These are phyloP conservation scores for Limnephilus marmoratus DNA, from an alignment of 2,888 invertebrate genomes.

Conservation along the genomic window DNA sequence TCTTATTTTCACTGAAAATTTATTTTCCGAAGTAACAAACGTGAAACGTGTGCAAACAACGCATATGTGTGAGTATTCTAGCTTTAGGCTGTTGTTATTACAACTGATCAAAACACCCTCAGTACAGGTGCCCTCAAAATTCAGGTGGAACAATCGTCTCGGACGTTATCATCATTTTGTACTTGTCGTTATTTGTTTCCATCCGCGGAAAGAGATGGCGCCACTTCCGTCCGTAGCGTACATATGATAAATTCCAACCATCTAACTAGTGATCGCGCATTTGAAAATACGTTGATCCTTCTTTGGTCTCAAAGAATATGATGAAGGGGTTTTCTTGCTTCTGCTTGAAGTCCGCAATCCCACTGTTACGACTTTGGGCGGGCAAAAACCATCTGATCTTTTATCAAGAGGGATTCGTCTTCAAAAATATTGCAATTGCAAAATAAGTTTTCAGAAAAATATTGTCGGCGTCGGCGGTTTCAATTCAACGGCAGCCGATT, in stretches of 20 bases:
- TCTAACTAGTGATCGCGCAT: neutral
- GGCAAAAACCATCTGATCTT: conserved; percentile 62
- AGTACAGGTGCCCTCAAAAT: neutral
- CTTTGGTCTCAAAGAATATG: conserved; percentile 65
- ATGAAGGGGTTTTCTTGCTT: conserved; percentile 59
- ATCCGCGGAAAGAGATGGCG: neutral
- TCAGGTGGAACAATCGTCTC: neutral
- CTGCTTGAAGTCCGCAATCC: conserved; percentile 58
- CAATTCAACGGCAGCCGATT: too few species aligned
- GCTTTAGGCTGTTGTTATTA: too few species aligned
- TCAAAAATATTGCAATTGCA: too few species aligned
- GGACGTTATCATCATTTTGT: neutral
- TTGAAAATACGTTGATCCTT: conserved; percentile 52
- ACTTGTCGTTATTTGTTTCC: neutral
- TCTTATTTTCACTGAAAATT: too few species aligned
- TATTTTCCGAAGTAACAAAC: too few species aligned
- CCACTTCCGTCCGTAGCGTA: neutral
- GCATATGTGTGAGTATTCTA: too few species aligned
- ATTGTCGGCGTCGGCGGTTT: too few species aligned
- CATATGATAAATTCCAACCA: neutral
- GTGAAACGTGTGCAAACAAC: too few species aligned
- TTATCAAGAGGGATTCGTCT: conserved; percentile 42
- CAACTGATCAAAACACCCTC: neutral
- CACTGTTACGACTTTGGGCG: conserved; percentile 64
- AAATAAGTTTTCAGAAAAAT: too few species aligned